Evolutionary conservation across 2,113 vertebrate genomes (phyloP).

Genomic region (Odontophorus gujanensis): DNA sequence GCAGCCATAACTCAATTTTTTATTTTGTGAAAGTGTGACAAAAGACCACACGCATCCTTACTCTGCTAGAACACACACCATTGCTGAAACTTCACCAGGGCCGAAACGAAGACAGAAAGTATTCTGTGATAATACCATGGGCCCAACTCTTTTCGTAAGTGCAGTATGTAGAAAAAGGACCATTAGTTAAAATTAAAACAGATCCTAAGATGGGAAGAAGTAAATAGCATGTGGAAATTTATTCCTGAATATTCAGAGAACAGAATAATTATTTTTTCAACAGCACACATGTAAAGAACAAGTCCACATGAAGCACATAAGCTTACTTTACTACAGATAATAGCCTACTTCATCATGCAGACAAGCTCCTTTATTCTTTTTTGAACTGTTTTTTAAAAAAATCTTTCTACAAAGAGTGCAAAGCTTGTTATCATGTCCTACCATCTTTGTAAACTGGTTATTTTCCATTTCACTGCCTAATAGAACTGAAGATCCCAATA

Average conservation of each 20-base stretch:
- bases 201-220: background rate
- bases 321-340: background rate
- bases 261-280: background rate
- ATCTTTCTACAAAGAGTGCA: background rate
- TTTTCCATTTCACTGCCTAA: background rate
- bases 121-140: background rate
- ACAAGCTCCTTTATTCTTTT: background rate
- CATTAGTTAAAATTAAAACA: background rate
- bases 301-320: background rate
- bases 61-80: background rate
- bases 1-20: background rate
- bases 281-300: background rate
- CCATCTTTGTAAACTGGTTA: background rate
- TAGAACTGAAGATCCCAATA: background rate
- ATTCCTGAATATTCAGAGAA: background rate
- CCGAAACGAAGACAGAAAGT: background rate
- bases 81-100: background rate
- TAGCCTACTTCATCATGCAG: background rate
- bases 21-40: background rate
- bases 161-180: background rate
- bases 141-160: background rate
- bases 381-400: background rate
- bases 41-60: background rate
- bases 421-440: background rate
- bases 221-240: background rate